A percentile compares a stretch with the other conserved stretches of the same genome.
phyloP scores from a whole-genome alignment of 1,140 invertebrate genomes.

The Magallana gigas region DNA sequence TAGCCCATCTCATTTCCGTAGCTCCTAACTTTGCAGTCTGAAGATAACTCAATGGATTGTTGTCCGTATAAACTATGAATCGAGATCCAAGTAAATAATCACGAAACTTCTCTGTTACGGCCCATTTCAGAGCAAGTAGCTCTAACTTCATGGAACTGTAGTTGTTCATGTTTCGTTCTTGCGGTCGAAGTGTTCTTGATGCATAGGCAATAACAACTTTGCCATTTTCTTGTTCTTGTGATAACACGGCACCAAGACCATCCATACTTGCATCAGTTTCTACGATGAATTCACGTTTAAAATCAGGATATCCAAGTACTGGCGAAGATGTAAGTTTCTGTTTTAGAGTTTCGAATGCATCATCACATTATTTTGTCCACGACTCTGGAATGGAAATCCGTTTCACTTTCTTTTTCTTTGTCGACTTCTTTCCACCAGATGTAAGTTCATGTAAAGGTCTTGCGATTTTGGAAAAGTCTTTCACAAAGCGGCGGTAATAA shows the following conservation, averaged over 20 bases:
- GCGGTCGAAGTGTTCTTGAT: not conserved
- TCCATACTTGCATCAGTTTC: conserved; percentile 57
- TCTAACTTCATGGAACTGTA: too few species aligned
- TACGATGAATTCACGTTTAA: conserved; percentile 53
- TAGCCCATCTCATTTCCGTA: conserved; percentile 60
- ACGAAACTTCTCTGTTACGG: too few species aligned
- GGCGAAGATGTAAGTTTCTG: conserved; percentile 53
- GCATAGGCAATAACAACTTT: not conserved
- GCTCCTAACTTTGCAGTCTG: conserved; percentile 60
- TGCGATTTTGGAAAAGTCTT: conserved; percentile 46
- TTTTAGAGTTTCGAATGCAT: conserved; percentile 56
- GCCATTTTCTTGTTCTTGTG: not conserved
- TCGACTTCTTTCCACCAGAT: not conserved
- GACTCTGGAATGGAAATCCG: not conserved
- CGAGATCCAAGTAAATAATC: too few species aligned
- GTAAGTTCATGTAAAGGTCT: conserved; percentile 44
- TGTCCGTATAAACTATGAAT: too few species aligned
- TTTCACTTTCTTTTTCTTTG: conserved; percentile 36
- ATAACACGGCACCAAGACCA: not conserved
- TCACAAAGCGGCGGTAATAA: conserved; percentile 45
- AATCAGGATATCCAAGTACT: conserved; percentile 61
- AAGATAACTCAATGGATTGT: not conserved
- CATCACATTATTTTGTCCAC: conserved; percentile 41
- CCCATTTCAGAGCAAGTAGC: too few species aligned
- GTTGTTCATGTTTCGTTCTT: not conserved